A percentile compares a stretch with the other conserved stretches of the same genome.
These are phyloP conservation scores for Wiebesia pumilae DNA, from an alignment of 1,140 invertebrate genomes.

Conservation along the genomic window DNA sequence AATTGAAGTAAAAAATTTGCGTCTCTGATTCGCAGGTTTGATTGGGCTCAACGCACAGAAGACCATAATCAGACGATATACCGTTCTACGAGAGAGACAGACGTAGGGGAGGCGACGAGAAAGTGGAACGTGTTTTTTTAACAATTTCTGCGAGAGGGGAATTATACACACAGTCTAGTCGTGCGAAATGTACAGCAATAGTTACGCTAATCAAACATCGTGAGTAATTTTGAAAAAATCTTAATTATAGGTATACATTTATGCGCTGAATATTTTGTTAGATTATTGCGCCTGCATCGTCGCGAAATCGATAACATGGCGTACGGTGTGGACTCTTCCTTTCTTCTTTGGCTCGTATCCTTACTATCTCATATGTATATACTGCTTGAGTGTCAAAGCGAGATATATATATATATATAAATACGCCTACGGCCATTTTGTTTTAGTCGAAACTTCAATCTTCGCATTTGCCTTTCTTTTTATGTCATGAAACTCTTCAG, in stretches of 20 bases:
- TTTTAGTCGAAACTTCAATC: background rate
- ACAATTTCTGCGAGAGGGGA: conserved; percentile 21
- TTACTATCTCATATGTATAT: background rate
- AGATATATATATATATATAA: conserved; percentile 1
- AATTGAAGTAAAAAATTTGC: background rate
- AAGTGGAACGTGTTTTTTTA: conserved; percentile 56
- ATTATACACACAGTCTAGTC: conserved; percentile 29
- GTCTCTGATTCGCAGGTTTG: conserved; percentile 62
- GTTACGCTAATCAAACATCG: conserved; percentile 70
- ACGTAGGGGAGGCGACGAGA: conserved; percentile 51
- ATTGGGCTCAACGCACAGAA: conserved; percentile 56
- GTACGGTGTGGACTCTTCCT: conserved; percentile 13
- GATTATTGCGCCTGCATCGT: background rate
- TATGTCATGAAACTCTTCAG: background rate
- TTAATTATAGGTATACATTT: background rate
- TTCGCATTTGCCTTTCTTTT: background rate
- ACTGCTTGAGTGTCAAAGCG: background rate
- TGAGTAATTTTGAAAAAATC: conserved; percentile 57
- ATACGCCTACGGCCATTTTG: conserved; percentile 27
- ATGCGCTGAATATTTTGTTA: background rate
- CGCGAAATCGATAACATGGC: conserved; percentile 47
- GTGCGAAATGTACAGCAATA: conserved; percentile 68
- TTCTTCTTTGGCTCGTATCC: conserved; percentile 6
- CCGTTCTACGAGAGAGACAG: conserved; percentile 40
- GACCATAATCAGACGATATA: conserved; percentile 28